Conservation (phyloP, 2,113 vertebrate species). For the Agapornis roseicollis region DNA sequence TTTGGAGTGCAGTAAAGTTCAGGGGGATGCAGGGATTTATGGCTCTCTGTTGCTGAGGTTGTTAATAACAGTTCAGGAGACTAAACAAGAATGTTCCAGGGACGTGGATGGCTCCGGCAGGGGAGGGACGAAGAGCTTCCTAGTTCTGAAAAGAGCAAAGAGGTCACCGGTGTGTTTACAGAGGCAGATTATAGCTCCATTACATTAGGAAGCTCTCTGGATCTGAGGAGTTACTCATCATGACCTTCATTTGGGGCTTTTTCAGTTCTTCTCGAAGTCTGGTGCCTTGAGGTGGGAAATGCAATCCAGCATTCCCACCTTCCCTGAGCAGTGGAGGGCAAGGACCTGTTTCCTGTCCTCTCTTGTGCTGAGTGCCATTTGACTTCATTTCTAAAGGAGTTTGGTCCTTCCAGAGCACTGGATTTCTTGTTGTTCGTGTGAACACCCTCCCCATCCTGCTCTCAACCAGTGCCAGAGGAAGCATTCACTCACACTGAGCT, state of each 20-base stretch:
- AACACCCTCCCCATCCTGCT: background rate
- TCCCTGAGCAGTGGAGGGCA: background rate
- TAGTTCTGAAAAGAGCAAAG: background rate
- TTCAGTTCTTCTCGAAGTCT: background rate
- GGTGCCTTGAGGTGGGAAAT: background rate
- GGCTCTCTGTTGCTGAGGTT: background rate
- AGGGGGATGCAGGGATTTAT: conserved; percentile 42
- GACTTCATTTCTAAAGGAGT: background rate
- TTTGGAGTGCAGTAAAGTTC: conserved; percentile 49
- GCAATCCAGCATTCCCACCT: background rate
- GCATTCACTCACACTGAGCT: background rate
- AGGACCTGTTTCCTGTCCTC: background rate
- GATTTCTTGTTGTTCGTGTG: background rate
- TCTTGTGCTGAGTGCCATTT: accelerated
- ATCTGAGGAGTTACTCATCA: background rate
- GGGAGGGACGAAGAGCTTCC: background rate
- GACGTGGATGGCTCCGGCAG: background rate
- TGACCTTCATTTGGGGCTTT: background rate
- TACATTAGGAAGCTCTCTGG: background rate
- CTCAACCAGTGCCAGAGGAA: background rate
- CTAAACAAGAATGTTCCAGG: background rate
- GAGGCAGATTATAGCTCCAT: background rate
- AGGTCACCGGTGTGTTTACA: background rate
- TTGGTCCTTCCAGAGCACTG: background rate
- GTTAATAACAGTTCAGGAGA: conserved; percentile 27